A percentile compares a stretch with the other conserved stretches of the same genome.
Evolutionary conservation across 2,888 invertebrate genomes (phyloP).

Genomic region (Imbricaverruca yamaguchii): DNA sequence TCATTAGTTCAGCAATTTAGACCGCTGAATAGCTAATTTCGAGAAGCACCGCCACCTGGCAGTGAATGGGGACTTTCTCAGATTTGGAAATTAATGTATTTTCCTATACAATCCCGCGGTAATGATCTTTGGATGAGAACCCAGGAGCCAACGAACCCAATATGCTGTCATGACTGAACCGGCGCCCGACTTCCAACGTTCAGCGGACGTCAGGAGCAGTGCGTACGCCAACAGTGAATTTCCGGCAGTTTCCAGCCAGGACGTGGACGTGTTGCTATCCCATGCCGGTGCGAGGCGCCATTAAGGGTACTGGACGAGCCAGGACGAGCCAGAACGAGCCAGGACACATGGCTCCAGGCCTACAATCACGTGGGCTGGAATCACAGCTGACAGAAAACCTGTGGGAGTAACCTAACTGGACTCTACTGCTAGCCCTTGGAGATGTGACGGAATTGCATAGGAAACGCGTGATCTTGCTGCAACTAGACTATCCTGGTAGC

Average conservation of each 20-base stretch:
- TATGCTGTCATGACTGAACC: not conserved
- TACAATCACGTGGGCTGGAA: no score
- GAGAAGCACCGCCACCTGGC: constrained; percentile 8
- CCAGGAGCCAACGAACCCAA: not conserved
- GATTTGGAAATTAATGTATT: constrained; percentile 19
- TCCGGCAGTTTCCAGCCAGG: not conserved
- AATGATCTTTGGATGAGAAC: not conserved
- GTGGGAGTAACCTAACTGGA: no score
- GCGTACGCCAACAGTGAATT: not conserved
- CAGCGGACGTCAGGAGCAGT: not conserved
- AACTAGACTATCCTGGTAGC: no score
- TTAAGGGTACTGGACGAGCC: no score
- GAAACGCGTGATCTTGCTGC: no score
- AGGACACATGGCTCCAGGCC: no score
- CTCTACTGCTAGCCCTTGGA: no score
- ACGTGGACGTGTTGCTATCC: no score
- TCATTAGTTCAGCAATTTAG: constrained; percentile 18
- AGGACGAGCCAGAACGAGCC: no score
- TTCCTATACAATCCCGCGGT: constrained; percentile 11
- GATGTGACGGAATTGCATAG: no score
- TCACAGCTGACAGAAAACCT: no score
- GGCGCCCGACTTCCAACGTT: not conserved
- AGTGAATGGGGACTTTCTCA: constrained; percentile 13
- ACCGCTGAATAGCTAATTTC: constrained; percentile 20
- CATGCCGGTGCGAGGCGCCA: no score